Evolutionary conservation across 2,888 invertebrate species (phyloP).

Genomic region (Leptinotarsa rubiginosa): DNA sequence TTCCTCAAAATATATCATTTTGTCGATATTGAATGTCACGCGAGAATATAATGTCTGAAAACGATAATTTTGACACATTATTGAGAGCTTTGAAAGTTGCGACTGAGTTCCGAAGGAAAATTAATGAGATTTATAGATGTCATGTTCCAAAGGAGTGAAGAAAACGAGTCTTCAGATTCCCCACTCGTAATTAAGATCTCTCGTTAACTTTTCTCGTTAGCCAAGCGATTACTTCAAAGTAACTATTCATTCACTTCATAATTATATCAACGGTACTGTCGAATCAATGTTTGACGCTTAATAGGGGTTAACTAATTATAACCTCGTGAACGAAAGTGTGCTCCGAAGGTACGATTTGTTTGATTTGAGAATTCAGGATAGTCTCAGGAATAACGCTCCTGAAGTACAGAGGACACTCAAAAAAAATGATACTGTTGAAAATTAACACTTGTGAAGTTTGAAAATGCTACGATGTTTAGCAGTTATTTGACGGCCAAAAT

Average conservation of each 20-base stretch:
- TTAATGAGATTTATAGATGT: conserved; percentile 54
- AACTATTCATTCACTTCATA: not conserved
- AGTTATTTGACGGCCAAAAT: too few species aligned
- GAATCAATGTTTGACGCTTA: not conserved
- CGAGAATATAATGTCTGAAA: conserved; percentile 8
- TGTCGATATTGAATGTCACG: not conserved
- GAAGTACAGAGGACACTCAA: too few species aligned
- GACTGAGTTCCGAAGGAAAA: conserved; percentile 54
- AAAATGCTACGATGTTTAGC: too few species aligned
- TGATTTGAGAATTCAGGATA: too few species aligned
- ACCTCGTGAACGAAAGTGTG: not conserved
- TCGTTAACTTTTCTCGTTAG: conserved; percentile 1
- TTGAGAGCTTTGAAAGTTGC: conserved; percentile 55
- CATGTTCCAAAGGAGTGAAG: conserved; percentile 38
- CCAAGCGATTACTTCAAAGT: not conserved
- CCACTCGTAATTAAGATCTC: not conserved
- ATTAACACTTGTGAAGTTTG: too few species aligned
- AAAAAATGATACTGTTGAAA: too few species aligned
- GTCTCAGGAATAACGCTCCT: too few species aligned
- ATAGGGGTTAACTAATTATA: not conserved
- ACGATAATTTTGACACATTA: conserved; percentile 54
- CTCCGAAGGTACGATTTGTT: too few species aligned
- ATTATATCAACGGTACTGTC: not conserved
- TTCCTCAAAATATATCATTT: not conserved
- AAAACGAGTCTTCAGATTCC: conserved; percentile 8